Conservation (phyloP, 2,888 invertebrate genomes). For the Lapara coniferarum region DNA sequence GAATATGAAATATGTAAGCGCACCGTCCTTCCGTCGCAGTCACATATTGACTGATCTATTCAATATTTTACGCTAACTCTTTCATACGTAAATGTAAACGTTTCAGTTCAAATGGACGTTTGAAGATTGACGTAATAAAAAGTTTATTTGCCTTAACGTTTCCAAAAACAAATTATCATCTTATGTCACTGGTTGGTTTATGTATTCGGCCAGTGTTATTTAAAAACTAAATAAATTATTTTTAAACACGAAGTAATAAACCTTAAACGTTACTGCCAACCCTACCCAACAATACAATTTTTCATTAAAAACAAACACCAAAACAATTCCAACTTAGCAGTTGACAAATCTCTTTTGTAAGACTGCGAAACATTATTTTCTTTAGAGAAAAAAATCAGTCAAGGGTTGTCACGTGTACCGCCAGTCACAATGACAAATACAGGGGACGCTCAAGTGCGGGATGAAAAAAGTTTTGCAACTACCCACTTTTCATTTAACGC, state of each 20-base stretch:
- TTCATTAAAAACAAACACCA: slow-evolving; percentile 17
- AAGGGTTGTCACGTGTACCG: slow-evolving; percentile 63
- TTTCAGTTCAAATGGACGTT: slow-evolving; percentile 8
- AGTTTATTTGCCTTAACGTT: background rate
- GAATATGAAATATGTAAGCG: slow-evolving; percentile 69
- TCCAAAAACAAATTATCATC: too few species aligned
- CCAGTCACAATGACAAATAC: slow-evolving; percentile 62
- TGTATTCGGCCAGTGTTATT: too few species aligned
- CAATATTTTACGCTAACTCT: slow-evolving; percentile 54
- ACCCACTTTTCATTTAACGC: slow-evolving; percentile 79
- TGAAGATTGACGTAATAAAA: background rate
- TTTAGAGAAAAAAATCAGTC: slow-evolving; percentile 58
- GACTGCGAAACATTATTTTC: slow-evolving; percentile 23
- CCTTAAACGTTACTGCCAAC: background rate
- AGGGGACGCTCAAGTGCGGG: slow-evolving; percentile 60
- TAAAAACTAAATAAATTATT: background rate
- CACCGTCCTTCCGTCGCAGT: slow-evolving; percentile 42
- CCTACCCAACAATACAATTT: slow-evolving; percentile 10
- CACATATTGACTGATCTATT: slow-evolving; percentile 68
- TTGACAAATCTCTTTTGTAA: slow-evolving; percentile 23
- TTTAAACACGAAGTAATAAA: background rate
- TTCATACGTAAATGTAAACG: slow-evolving; percentile 20
- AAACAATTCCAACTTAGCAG: slow-evolving; percentile 12
- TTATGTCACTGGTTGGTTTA: too few species aligned
- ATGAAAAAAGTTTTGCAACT: slow-evolving; percentile 68